phyloP scores from a whole-genome alignment of 2,113 vertebrate genomes.

The Ramphastos sulfuratus region DNA sequence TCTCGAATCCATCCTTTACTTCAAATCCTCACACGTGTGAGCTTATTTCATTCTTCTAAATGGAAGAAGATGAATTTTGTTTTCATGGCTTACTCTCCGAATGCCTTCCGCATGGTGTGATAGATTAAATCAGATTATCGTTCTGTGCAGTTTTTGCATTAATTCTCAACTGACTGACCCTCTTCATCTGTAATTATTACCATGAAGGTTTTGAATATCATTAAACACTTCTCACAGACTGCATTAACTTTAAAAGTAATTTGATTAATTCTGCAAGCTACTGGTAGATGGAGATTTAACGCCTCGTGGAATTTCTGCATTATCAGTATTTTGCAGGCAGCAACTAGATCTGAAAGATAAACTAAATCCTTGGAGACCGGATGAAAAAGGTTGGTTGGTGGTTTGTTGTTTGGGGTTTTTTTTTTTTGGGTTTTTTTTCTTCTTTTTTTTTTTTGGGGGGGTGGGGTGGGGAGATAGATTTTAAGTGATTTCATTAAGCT shows the following conservation, averaged over 20 bases:
- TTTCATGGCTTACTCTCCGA: constrained; percentile 57
- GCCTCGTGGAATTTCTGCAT: constrained; percentile 70
- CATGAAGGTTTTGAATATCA: constrained; percentile 77
- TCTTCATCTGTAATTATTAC: constrained; percentile 81
- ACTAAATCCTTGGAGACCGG: constrained; percentile 61
- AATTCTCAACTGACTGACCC: constrained; percentile 78
- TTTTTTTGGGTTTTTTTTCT: too few relatives aligned
- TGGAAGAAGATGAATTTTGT: constrained; percentile 62
- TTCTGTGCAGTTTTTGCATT: constrained; percentile 75
- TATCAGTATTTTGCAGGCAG: constrained; percentile 77
- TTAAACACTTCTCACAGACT: constrained; percentile 76
- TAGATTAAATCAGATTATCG: constrained; percentile 73
- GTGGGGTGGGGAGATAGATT: constrained; percentile 12
- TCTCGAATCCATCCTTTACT: constrained; percentile 19
- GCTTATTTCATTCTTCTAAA: constrained; percentile 57
- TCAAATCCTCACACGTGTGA: constrained; percentile 40
- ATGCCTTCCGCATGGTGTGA: constrained; percentile 45
- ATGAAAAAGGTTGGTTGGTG: constrained; percentile 62
- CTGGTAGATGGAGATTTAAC: constrained; percentile 74
- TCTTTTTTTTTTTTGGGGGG: too few relatives aligned
- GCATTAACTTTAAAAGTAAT: constrained; percentile 79
- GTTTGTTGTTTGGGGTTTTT: neutral
- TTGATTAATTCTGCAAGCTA: constrained; percentile 77
- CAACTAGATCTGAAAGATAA: constrained; percentile 75
- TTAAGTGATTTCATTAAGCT: constrained; percentile 73